A percentile compares a stretch with the other conserved stretches of the same genome.
Evolutionary conservation across 2,888 invertebrate species (phyloP).

Genomic region (Eilema caniola): DNA sequence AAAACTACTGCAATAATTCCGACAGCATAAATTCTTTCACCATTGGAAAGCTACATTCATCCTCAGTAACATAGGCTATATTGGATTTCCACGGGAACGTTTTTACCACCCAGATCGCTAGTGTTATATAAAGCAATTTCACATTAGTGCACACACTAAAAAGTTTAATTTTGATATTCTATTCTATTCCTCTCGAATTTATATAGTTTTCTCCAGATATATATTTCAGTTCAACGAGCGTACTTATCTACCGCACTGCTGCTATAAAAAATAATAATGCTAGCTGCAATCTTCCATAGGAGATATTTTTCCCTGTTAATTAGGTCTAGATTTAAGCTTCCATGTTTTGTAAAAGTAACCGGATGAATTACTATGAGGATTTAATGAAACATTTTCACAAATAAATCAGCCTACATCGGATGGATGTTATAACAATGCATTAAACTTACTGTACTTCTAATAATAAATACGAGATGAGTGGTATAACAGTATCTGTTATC

Average conservation of each 20-base stretch:
- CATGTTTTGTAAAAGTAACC: neutral
- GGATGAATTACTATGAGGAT: too few relatives aligned
- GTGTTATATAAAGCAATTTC: too few relatives aligned
- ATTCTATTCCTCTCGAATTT: neutral
- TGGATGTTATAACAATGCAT: neutral
- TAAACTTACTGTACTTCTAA: neutral
- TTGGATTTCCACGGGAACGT: too few relatives aligned
- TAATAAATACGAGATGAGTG: slow-evolving; percentile 24
- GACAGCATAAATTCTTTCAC: too few relatives aligned
- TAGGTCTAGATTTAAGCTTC: neutral
- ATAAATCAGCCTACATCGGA: neutral
- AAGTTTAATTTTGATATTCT: neutral
- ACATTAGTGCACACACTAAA: too few relatives aligned
- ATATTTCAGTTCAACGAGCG: neutral
- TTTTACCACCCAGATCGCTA: too few relatives aligned
- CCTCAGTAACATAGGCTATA: too few relatives aligned
- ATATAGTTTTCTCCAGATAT: neutral
- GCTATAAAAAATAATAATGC: neutral
- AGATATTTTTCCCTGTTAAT: neutral
- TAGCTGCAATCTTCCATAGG: neutral
- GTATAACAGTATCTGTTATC: slow-evolving; percentile 42
- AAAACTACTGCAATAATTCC: too few relatives aligned
- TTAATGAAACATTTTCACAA: neutral
- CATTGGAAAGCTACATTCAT: too few relatives aligned
- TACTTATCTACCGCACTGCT: neutral